Percentiles rank a stretch among this genome's conserved stretches.
phyloP scores from a whole-genome alignment of 1,140 invertebrate genomes.

The Phocides pigmalion region DNA sequence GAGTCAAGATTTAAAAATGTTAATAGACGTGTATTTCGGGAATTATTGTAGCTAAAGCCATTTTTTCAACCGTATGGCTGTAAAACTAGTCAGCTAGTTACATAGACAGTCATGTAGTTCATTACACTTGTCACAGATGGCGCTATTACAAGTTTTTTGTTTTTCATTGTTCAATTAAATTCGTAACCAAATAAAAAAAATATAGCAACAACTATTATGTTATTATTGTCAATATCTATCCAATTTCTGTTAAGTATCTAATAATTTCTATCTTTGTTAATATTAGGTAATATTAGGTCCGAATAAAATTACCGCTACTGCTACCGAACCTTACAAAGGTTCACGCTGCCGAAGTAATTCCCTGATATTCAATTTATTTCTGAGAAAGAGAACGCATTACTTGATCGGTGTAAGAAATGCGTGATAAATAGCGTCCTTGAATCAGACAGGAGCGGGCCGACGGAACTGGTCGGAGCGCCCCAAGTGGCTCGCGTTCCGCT shows the following conservation, averaged over 20 bases:
- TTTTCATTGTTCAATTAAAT: background rate
- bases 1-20: background rate
- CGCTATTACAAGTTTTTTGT: conserved; percentile 21
- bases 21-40: background rate
- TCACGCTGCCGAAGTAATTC: too few species aligned
- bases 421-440: conserved; percentile 40
- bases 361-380: background rate
- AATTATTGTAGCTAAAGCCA: too few species aligned
- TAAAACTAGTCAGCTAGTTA: background rate
- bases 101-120: conserved; percentile 15
- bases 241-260: too few species aligned
- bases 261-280: too few species aligned
- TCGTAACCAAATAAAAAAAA: too few species aligned
- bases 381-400: conserved; percentile 11
- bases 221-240: too few species aligned
- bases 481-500: conserved; percentile 52
- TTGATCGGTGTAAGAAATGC: conserved; percentile 1
- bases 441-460: conserved; percentile 40
- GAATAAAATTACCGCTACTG: too few species aligned
- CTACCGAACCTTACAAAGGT: too few species aligned
- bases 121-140: conserved; percentile 34
- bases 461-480: conserved; percentile 42
- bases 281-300: too few species aligned
- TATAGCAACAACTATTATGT: too few species aligned
- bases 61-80: too few species aligned